These are phyloP conservation scores for Myotis brandtii DNA, from an alignment of 2,113 vertebrate genomes.

Conservation along the genomic window DNA sequence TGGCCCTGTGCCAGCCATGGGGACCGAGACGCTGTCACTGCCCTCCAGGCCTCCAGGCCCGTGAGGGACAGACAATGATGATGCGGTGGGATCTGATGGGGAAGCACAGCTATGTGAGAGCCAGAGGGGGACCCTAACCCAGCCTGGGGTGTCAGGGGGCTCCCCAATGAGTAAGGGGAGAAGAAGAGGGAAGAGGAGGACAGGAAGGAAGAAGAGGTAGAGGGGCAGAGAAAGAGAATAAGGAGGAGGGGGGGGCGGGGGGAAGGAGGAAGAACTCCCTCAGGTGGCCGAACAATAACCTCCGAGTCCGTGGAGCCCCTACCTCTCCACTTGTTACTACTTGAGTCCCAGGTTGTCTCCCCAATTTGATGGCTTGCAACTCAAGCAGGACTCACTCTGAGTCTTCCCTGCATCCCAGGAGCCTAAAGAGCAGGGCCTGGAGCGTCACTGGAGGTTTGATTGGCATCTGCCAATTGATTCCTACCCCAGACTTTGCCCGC, in stretches of 20 bases:
- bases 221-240: not conserved
- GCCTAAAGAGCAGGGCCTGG: not conserved
- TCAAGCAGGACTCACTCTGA: no score
- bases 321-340: no score
- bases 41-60: not conserved
- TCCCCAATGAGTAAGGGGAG: not conserved
- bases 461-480: not conserved
- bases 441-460: rapidly evolving
- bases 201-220: not conserved
- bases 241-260: not conserved
- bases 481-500: not conserved
- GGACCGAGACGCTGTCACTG: not conserved
- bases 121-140: no score
- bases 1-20: not conserved
- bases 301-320: rapidly evolving
- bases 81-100: not conserved
- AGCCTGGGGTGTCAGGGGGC: not conserved
- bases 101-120: not conserved
- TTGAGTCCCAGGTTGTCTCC: not conserved
- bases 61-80: no score
- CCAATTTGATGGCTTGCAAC: not conserved
- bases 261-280: not conserved
- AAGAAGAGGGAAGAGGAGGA: not conserved
- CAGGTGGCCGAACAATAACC: not conserved
- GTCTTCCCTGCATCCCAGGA: not conserved